Base-by-base conservation (phyloP, 2,797 vertebrate genomes). In the Macrochelys suwanniensis region DNA sequence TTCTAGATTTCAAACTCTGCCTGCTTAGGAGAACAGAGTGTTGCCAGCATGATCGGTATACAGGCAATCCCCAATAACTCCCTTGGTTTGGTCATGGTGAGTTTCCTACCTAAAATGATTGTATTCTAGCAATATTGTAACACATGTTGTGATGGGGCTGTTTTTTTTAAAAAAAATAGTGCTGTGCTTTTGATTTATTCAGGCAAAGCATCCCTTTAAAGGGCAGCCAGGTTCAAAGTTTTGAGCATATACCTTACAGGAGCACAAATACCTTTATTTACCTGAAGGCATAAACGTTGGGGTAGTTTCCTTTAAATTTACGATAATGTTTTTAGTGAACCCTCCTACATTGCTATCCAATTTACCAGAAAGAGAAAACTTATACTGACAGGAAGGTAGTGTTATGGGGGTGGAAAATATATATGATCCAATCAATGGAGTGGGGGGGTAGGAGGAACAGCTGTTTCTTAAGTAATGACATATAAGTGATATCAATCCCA, bases 381-480 rank as follows among this genome's bases (percentile, higher is more conserved):
- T 79, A 19, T 1, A 8, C 37, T 94, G 80, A 89, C 80, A 80
- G 50, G 53, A 56, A 91, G 65, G 86, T 59, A 45, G 21, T n/a
- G 15, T 71, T 89, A 42, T 25, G 88, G 59, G 80, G 82, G 77
- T 95, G 89, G 86, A 92, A 96, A 93, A 71, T 10, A 74, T 51
- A 80, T 82, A 77, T 5, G 54, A 28, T 78, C 90, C 88, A 93
- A 82, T 90, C 59, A 92, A 74, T 45, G 74, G 74, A 95, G 68
- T 83, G 37, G 2, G 23, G 26, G 51, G 56, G 84, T 92, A 51
- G 87, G 45, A 92, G 51, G 65, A 97, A 96, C 95, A 97, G 95
- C 91, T 98, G 93, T 94, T 95, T 95, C 97, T 97, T 89, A 95
- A 96, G 87, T 92, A 95, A 92, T 79, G 50, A 59, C 89, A 86